phyloP scores from a whole-genome alignment of 2,113 vertebrate genomes.

The Empidonax traillii region DNA sequence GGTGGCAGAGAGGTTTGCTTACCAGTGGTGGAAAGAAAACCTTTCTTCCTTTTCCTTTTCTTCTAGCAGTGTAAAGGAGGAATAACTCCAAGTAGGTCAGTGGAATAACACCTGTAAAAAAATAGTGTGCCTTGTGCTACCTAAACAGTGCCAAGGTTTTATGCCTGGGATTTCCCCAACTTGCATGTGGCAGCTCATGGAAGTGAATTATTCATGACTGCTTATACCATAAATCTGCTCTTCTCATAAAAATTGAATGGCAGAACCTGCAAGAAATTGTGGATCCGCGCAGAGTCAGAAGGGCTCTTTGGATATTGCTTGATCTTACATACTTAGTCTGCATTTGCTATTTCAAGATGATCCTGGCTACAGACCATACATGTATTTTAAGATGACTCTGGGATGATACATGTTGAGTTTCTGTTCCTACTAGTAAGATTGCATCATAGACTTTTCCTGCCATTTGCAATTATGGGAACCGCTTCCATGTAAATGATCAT shows the following conservation, averaged over 20 bases:
- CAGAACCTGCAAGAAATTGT: conserved; percentile 21
- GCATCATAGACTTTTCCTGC: neutral
- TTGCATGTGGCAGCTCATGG: neutral
- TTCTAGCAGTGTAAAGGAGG: neutral
- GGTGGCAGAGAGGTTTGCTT: neutral
- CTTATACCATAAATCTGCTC: conserved; percentile 30
- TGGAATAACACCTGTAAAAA: conserved; percentile 45
- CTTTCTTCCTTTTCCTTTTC: no score
- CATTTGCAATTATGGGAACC: neutral
- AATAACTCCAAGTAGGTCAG: conserved; percentile 50
- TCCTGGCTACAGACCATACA: neutral
- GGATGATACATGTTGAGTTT: neutral
- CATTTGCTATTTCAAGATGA: neutral
- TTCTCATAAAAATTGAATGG: conserved; percentile 15
- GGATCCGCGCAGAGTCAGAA: neutral
- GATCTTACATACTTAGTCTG: neutral
- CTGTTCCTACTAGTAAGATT: neutral
- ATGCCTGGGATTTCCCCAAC: conserved; percentile 32
- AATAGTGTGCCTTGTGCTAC: neutral
- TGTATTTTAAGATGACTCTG: neutral
- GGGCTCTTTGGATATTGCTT: neutral
- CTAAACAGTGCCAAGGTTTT: conserved; percentile 32
- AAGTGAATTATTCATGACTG: conserved; percentile 50
- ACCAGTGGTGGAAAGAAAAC: neutral
- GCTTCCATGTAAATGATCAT: neutral